Percentiles rank a stretch among this genome's conserved stretches.
phyloP scores from a whole-genome alignment of 2,113 vertebrate genomes.

The Australoheros scitulus region DNA sequence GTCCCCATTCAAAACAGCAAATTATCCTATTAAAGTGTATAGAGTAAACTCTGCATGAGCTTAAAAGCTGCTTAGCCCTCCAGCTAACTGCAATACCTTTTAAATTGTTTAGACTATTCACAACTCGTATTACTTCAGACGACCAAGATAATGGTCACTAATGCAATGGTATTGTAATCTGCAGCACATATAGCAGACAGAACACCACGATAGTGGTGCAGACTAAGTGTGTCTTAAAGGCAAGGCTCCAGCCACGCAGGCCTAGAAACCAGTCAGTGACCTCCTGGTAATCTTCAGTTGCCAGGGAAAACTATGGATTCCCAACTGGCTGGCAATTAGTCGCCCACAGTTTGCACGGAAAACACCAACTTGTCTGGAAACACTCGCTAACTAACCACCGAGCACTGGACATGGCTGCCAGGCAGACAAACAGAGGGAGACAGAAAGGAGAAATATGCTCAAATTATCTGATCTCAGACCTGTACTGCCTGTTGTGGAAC shows the following conservation, averaged over 20 bases:
- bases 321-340: not conserved
- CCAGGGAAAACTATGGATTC: not conserved
- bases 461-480: not conserved
- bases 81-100: not conserved
- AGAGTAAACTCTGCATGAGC: not conserved
- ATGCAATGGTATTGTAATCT: too few species aligned
- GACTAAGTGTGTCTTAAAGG: not conserved
- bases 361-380: not conserved
- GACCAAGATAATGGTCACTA: too few species aligned
- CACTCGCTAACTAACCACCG: not conserved
- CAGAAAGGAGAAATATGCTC: not conserved
- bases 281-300: not conserved
- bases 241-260: not conserved
- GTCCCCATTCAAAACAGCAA: not conserved
- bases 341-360: not conserved
- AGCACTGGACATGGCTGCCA: not conserved
- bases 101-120: not conserved
- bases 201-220: not conserved
- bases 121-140: not conserved
- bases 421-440: not conserved
- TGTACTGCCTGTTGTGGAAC: not conserved
- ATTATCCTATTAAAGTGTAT: not conserved
- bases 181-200: not conserved
- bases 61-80: not conserved
- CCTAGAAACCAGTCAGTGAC: not conserved